These are phyloP conservation scores for Triplophysa rosa DNA, from an alignment of 2,113 vertebrate genomes.

Conservation along the genomic window DNA sequence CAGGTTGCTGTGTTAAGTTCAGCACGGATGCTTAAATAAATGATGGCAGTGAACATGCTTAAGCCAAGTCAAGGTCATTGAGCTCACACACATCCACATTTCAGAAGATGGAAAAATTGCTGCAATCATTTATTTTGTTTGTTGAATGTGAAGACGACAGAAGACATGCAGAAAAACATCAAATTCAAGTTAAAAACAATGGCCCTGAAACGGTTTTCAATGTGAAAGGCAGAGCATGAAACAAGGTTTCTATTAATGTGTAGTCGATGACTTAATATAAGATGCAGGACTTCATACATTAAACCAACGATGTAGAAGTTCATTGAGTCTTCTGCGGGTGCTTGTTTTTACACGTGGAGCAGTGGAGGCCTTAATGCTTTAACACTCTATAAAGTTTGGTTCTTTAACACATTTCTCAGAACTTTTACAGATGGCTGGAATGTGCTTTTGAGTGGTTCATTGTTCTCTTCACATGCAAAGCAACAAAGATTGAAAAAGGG, in stretches of 20 bases:
- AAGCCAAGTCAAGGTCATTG: slow-evolving; percentile 33
- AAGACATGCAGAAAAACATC: neutral
- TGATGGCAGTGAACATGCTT: slow-evolving; percentile 18
- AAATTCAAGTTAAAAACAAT: neutral
- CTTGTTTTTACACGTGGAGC: slow-evolving; percentile 16
- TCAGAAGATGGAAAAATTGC: neutral
- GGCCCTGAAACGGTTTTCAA: neutral
- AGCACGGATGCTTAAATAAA: slow-evolving; percentile 42
- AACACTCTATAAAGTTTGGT: slow-evolving; percentile 7
- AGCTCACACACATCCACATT: neutral
- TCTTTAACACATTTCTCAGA: slow-evolving; percentile 16
- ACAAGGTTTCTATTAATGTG: neutral
- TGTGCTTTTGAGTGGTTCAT: slow-evolving; percentile 25
- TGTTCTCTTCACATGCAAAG: neutral
- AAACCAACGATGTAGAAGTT: neutral
- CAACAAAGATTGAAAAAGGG: neutral
- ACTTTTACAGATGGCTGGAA: neutral
- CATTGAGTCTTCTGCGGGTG: neutral
- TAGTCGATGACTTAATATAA: neutral
- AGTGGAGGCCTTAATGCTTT: neutral
- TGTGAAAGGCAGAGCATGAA: neutral
- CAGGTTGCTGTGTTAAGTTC: slow-evolving; percentile 19
- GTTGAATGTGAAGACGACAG: neutral
- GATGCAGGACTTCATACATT: neutral
- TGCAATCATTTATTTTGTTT: neutral